Evolutionary conservation across 2,888 invertebrate species (phyloP).

Genomic region (Stenurella melanura): DNA sequence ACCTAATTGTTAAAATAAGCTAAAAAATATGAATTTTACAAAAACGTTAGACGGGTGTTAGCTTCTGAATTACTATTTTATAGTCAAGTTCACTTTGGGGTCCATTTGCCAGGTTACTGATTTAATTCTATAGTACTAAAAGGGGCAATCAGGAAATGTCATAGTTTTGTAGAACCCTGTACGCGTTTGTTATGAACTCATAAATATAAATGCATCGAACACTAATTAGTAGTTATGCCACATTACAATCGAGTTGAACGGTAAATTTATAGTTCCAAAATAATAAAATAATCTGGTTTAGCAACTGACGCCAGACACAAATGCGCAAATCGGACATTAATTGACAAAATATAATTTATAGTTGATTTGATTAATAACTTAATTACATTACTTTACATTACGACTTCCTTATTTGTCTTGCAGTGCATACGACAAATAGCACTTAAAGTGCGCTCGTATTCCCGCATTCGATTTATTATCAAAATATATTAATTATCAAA

Average conservation of each 20-base stretch:
- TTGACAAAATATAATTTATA: slow-evolving; percentile 47
- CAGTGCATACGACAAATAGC: neutral
- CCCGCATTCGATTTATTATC: neutral
- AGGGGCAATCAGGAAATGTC: too few relatives aligned
- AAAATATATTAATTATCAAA: slow-evolving; percentile 5
- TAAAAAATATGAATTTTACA: too few relatives aligned
- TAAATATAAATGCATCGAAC: neutral
- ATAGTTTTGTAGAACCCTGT: too few relatives aligned
- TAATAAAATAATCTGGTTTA: slow-evolving; percentile 24
- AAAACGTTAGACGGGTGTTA: too few relatives aligned
- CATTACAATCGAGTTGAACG: slow-evolving; percentile 8
- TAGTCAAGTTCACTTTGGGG: too few relatives aligned
- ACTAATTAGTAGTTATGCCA: slow-evolving; percentile 1
- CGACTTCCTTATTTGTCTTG: slow-evolving; percentile 16
- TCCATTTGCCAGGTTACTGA: too few relatives aligned
- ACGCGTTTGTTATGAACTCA: neutral
- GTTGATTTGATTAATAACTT: slow-evolving; percentile 51
- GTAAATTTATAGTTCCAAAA: neutral
- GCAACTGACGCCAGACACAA: slow-evolving; percentile 19
- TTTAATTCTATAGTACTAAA: too few relatives aligned
- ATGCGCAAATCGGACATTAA: slow-evolving; percentile 40
- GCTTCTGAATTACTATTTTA: too few relatives aligned
- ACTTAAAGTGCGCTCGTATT: neutral
- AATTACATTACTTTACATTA: slow-evolving; percentile 42
- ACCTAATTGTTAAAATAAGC: too few relatives aligned